Conservation (phyloP, 2,797 vertebrate genomes). For the Scleropages formosus region DNA sequence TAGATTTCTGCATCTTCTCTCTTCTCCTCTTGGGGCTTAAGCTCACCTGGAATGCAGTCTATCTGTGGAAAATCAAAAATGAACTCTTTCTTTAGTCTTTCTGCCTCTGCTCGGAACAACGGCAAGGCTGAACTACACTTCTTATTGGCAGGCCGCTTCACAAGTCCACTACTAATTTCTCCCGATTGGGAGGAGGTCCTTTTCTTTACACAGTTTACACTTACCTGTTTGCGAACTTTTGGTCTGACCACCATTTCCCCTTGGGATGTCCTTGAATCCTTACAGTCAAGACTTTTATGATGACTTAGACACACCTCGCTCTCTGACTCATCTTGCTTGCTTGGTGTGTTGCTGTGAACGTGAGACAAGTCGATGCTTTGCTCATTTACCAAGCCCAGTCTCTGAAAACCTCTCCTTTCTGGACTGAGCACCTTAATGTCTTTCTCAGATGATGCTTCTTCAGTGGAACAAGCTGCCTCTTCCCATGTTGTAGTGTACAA, state of each 20-base stretch:
- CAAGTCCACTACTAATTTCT: conserved; percentile 9
- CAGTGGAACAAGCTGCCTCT: conserved; percentile 45
- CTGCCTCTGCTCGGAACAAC: conserved; percentile 33
- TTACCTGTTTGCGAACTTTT: conserved; percentile 69
- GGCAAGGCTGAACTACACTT: conserved; percentile 41
- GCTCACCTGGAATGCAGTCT: conserved; percentile 26
- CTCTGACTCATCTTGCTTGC: conserved; percentile 32
- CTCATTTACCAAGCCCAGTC: conserved; percentile 42
- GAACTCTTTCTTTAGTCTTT: conserved; percentile 33
- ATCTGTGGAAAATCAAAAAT: conserved; percentile 36
- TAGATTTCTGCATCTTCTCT: conserved; percentile 41
- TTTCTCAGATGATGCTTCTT: conserved; percentile 38
- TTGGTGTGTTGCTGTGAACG: conserved; percentile 38
- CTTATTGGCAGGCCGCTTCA: conserved; percentile 35
- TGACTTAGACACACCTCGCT: conserved; percentile 27
- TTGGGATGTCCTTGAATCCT: conserved; percentile 42
- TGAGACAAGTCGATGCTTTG: conserved; percentile 34
- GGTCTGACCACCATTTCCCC: conserved; percentile 74
- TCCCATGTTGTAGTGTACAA: conserved; percentile 48
- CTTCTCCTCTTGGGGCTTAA: conserved; percentile 39
- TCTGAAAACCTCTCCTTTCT: conserved; percentile 33
- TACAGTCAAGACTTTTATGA: conserved; percentile 38
- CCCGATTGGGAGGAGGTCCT: conserved; percentile 42
- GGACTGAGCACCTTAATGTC: conserved; percentile 37
- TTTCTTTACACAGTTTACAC: conserved; percentile 48